These are phyloP conservation scores for Pediacus dermestoides DNA, from an alignment of 2,888 invertebrate species.

Conservation along the genomic window DNA sequence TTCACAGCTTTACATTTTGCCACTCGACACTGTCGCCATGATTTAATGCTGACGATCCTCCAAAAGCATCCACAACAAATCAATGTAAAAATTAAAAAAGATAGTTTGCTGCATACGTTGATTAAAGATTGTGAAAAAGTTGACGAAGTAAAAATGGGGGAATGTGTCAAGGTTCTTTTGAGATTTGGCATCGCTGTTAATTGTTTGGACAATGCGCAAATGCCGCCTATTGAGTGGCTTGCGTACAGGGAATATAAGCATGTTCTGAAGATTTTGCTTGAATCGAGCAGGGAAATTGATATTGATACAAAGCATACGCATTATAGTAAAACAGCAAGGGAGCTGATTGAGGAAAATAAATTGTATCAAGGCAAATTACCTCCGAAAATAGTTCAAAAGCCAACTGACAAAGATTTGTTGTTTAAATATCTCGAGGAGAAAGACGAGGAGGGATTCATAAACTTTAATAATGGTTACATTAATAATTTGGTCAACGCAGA, in stretches of 20 bases:
- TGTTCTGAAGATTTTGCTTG: slow-evolving; percentile 55
- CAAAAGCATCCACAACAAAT: slow-evolving; percentile 19
- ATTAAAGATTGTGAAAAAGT: slow-evolving; percentile 30
- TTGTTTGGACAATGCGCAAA: slow-evolving; percentile 30
- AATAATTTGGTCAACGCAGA: slow-evolving; percentile 28
- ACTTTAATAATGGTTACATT: too few species aligned
- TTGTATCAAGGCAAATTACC: slow-evolving; percentile 35
- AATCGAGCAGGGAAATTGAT: slow-evolving; percentile 53
- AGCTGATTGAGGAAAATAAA: slow-evolving; percentile 51
- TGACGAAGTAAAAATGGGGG: slow-evolving; percentile 40
- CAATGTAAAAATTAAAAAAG: slow-evolving; percentile 32
- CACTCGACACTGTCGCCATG: slow-evolving; percentile 40
- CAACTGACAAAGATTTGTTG: slow-evolving; percentile 11
- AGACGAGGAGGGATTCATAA: too few species aligned
- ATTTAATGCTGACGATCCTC: slow-evolving; percentile 6
- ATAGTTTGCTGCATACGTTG: slow-evolving; percentile 42
- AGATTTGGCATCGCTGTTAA: slow-evolving; percentile 36
- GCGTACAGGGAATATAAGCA: slow-evolving; percentile 56
- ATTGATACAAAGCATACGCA: slow-evolving; percentile 54
- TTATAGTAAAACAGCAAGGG: slow-evolving; percentile 58
- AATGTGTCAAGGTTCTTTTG: slow-evolving; percentile 34
- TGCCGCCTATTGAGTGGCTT: slow-evolving; percentile 56
- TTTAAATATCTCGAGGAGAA: not conserved
- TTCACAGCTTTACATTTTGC: slow-evolving; percentile 66
- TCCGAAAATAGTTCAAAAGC: slow-evolving; percentile 21